Conservation (phyloP, 2,113 vertebrate genomes). For the Brachypteracias leptosomus region DNA sequence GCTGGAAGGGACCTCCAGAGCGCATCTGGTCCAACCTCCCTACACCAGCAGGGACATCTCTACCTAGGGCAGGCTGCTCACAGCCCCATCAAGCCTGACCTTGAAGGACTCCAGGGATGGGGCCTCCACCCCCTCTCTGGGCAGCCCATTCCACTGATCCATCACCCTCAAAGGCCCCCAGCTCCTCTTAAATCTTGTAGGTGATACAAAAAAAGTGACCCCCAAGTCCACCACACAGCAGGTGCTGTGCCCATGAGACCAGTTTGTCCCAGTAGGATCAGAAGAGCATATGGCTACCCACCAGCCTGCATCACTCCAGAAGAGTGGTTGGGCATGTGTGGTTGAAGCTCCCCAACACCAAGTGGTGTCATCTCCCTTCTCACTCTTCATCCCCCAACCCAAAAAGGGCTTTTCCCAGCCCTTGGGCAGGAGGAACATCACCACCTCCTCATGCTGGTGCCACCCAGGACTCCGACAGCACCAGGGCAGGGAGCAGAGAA, state of each 20-base stretch:
- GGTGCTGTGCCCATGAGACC: neutral
- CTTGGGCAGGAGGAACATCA: neutral
- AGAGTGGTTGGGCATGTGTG: neutral
- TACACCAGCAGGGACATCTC: too few species aligned
- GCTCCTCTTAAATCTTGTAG: neutral
- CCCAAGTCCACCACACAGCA: neutral
- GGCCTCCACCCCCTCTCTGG: too few species aligned
- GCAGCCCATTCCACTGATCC: too few species aligned
- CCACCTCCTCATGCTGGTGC: rapidly evolving
- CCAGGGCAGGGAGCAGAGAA: neutral
- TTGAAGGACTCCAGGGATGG: too few species aligned
- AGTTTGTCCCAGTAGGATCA: neutral
- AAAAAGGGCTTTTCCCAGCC: neutral
- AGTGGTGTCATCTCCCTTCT: neutral
- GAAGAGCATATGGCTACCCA: neutral
- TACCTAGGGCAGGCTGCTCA: too few species aligned
- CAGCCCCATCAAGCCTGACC: too few species aligned
- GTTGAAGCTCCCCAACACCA: neutral
- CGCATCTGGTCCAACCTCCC: too few species aligned
- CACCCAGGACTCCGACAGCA: neutral
- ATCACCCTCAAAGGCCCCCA: too few species aligned
- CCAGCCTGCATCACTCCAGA: neutral
- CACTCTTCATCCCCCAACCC: neutral
- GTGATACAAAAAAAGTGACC: neutral
- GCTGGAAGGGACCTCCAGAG: too few species aligned